Evolutionary conservation across 2,888 invertebrate genomes (phyloP).

Genomic region (Stenoptilia bipunctidactyla): DNA sequence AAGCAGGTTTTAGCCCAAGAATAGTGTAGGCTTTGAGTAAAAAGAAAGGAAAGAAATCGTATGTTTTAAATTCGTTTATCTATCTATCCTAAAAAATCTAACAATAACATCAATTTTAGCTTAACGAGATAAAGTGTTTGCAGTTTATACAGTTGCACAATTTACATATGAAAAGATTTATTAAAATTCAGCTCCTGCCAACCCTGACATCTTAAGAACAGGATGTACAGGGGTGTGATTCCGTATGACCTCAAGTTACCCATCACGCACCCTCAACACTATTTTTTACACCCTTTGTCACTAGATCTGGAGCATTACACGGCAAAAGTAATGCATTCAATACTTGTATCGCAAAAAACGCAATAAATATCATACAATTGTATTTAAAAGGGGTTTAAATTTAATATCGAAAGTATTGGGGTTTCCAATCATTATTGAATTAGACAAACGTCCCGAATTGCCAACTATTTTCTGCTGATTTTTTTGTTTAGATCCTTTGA

Average conservation of each 20-base stretch:
- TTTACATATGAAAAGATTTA: no score
- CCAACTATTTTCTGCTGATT: no score
- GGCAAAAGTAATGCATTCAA: constrained; percentile 36
- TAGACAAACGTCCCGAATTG: constrained; percentile 1
- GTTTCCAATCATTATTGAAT: constrained; percentile 20
- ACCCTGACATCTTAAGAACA: constrained; percentile 21
- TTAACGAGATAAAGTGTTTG: no score
- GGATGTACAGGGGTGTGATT: constrained; percentile 68
- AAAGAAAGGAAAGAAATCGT: no score
- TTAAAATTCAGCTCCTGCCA: constrained; percentile 1
- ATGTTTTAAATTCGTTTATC: no score
- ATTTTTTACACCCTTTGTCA: constrained; percentile 32
- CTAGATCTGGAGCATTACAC: constrained; percentile 55
- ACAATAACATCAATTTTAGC: no score
- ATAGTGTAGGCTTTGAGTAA: no score
- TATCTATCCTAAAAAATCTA: no score
- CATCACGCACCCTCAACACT: constrained; percentile 44
- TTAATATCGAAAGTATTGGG: constrained; percentile 59
- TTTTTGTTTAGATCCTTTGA: no score
- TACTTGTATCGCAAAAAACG: constrained; percentile 34
- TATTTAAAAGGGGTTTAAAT: constrained; percentile 66
- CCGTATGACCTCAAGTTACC: constrained; percentile 68
- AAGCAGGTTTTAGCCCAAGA: no score
- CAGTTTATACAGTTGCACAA: no score
- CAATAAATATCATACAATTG: constrained; percentile 69